Base-by-base conservation (phyloP, 2,797 vertebrate species). In the Danionella dracula region DNA sequence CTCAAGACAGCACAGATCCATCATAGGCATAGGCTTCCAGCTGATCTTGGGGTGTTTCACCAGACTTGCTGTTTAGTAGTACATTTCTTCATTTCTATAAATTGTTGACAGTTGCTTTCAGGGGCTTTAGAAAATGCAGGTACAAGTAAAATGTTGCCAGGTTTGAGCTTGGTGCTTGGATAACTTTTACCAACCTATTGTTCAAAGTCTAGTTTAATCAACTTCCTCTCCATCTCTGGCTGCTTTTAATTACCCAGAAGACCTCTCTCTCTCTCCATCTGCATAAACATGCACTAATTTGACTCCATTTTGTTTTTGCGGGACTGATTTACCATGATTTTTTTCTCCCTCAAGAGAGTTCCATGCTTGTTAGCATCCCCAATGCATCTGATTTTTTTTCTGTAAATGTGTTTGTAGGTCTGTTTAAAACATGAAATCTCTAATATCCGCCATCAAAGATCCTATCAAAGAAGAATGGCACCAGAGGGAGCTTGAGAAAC, bases 81-180 rank as follows among this genome's bases (percentile, higher is more conserved):
- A 8, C 6, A 3, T 27, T 27, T 27, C 6, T 27, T 27, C 6
- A 3, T 27, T 27, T 27, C 6, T 27, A 27, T 27, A 27, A 27
- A 27, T 54, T 53, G 0, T 20, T 20, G 50, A 42, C 34, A 1
- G 13, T 34, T 34, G 15, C 21, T 21, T 34, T 23, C 38, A n/a
- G 21, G n/a, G 40, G 40, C 40, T 65, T 55, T 35, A 27, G 38
- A 27, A 54, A 49, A 64, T 60, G 42, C 40, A 48, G 31, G 34
- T 13, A 68, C 58, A 68, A 56, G 70, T 56, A 70, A 35, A 60
- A 53, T 61, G 42, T 2, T 60, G 38, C 62, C 73, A 78, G 59
- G 59, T 60, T 45, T 8, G 16, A 76, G 78, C 65, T 58, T 71
- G 42, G 35, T 15, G 32, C 49, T 45, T 1, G 41, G 29, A 40